phyloP scores from a whole-genome alignment of 2,113 vertebrate genomes.

The Poicephalus gulielmi region DNA sequence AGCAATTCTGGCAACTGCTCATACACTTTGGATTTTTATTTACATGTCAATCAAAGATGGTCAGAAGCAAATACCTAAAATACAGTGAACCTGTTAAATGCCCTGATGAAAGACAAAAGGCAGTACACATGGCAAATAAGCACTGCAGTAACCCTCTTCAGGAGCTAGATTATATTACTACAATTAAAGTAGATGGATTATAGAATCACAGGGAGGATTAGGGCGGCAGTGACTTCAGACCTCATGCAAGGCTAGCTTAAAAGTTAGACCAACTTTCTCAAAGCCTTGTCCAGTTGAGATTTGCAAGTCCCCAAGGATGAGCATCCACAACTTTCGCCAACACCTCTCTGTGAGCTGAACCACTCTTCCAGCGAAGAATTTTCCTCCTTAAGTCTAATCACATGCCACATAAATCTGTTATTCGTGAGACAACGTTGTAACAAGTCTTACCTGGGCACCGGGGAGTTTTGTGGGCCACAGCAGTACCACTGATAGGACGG shows the following conservation, averaged over 20 bases:
- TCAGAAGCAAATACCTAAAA: neutral
- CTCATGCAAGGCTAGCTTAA: neutral
- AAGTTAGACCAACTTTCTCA: neutral
- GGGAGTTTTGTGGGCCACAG: constrained; percentile 97
- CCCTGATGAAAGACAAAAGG: neutral
- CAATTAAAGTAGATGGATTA: neutral
- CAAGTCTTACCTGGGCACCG: constrained; percentile 86
- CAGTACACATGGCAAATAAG: neutral
- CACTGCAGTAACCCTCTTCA: neutral
- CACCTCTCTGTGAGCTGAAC: neutral
- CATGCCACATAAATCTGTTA: neutral
- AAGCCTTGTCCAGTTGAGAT: neutral
- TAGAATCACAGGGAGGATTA: neutral
- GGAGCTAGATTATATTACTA: neutral
- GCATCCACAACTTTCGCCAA: neutral
- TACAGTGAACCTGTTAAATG: neutral
- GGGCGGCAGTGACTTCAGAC: neutral
- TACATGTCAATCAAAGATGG: neutral
- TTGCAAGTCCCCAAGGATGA: neutral
- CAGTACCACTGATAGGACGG: constrained; percentile 92
- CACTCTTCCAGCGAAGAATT: neutral
- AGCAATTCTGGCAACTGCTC: neutral
- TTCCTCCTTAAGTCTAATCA: neutral
- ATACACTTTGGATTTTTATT: neutral
- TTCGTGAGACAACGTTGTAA: neutral